These are phyloP conservation scores for Lochmaea crataegi DNA, from an alignment of 2,888 invertebrate species.

Conservation along the genomic window DNA sequence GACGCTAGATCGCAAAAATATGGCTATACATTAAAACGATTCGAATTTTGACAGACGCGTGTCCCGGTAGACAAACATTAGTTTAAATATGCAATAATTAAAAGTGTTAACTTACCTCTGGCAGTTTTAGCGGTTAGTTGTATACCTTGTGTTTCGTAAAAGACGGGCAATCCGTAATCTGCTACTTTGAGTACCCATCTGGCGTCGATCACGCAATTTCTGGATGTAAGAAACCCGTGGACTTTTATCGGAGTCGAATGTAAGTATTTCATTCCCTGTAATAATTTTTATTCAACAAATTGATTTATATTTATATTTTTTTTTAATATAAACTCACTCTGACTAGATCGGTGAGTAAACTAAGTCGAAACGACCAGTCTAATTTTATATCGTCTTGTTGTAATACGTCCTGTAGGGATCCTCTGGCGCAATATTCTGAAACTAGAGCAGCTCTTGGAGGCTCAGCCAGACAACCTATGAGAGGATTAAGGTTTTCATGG, in stretches of 20 bases:
- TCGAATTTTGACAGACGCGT: too few species aligned
- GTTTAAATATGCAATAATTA: too few species aligned
- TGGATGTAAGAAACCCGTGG: conserved; percentile 88
- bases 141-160: conserved; percentile 80
- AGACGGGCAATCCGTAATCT: conserved; percentile 86
- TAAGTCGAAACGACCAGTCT: conserved; percentile 96
- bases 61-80: too few species aligned
- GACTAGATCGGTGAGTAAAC: conserved; percentile 91
- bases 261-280: conserved; percentile 88
- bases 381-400: conserved; percentile 90
- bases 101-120: conserved; percentile 69
- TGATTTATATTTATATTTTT: too few species aligned
- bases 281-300: background rate
- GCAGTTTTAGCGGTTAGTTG: conserved; percentile 73
- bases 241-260: conserved; percentile 85
- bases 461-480: conserved; percentile 87
- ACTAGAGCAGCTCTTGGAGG: conserved; percentile 83
- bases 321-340: conserved; percentile 69
- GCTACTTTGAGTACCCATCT: conserved; percentile 96
- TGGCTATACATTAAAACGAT: too few species aligned
- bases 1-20: too few species aligned
- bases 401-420: conserved; percentile 84
- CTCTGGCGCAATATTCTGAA: conserved; percentile 88
- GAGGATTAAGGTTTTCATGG: conserved; percentile 91
- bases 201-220: conserved; percentile 95